Evolutionary conservation across 2,888 invertebrate species (phyloP).

Genomic region (Acanthosepion lycidas): DNA sequence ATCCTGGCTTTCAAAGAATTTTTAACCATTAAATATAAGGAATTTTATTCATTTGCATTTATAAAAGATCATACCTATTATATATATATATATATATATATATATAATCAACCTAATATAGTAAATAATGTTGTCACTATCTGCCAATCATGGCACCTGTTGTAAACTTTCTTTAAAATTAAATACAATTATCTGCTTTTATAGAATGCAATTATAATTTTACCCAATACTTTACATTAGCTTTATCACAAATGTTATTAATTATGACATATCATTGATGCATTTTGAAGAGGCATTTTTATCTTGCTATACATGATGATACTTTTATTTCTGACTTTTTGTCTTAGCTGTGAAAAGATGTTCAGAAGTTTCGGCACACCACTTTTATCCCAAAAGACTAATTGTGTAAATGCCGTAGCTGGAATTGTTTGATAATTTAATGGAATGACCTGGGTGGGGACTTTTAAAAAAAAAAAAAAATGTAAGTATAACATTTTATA

Average conservation of each 20-base stretch:
- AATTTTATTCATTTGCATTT: too few relatives aligned
- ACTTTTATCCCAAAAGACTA: neutral
- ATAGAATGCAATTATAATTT: neutral
- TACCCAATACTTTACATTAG: neutral
- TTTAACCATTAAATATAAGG: too few relatives aligned
- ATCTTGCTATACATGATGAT: neutral
- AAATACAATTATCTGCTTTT: neutral
- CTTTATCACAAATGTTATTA: neutral
- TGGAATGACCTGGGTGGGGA: neutral
- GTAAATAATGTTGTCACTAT: neutral
- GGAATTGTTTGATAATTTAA: neutral
- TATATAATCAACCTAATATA: neutral
- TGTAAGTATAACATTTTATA: neutral
- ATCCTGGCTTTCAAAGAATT: too few relatives aligned
- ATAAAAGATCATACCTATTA: too few relatives aligned
- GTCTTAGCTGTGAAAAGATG: neutral
- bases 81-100: too few relatives aligned
- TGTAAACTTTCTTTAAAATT: neutral
- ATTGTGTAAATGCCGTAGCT: neutral
- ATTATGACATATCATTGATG: neutral
- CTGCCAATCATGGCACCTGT: neutral
- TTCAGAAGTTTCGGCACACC: constrained; percentile 17
- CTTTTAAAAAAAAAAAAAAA: neutral
- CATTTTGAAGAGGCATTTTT: neutral
- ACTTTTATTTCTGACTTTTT: neutral